phyloP scores from a whole-genome alignment of 1,140 invertebrate genomes.

The Drosophila seguyi region DNA sequence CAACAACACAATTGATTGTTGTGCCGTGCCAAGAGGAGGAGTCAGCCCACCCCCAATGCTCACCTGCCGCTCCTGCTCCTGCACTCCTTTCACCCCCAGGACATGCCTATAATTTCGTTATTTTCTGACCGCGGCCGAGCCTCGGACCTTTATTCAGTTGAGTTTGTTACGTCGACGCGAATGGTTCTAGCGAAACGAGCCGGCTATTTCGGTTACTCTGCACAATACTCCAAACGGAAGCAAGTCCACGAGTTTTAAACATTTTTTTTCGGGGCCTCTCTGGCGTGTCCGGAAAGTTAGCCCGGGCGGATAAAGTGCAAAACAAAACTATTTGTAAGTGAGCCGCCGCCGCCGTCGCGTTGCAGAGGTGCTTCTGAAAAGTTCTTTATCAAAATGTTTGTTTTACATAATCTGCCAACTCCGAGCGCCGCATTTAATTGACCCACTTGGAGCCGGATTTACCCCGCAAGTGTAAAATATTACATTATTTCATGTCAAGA shows the following conservation, averaged over 20 bases:
- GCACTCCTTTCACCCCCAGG: slow-evolving; percentile 14
- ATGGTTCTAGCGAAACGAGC: slow-evolving; percentile 44
- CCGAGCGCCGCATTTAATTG: slow-evolving; percentile 73
- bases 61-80: slow-evolving; percentile 13
- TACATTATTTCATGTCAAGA: slow-evolving; percentile 73
- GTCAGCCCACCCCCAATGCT: slow-evolving; percentile 14
- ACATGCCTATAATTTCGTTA: slow-evolving; percentile 70
- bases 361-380: slow-evolving; percentile 58
- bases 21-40: slow-evolving; percentile 46
- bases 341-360: slow-evolving; percentile 21
- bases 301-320: slow-evolving; percentile 27
- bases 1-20: slow-evolving; percentile 70
- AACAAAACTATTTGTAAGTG: slow-evolving; percentile 67
- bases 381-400: slow-evolving; percentile 45
- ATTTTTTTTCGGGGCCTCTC: slow-evolving; percentile 1
- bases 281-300: slow-evolving; percentile 45
- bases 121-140: slow-evolving; percentile 61
- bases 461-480: slow-evolving; percentile 71
- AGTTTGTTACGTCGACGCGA: slow-evolving; percentile 71
- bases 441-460: slow-evolving; percentile 70
- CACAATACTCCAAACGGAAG: neutral
- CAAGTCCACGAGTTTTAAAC: slow-evolving; percentile 15
- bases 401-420: slow-evolving; percentile 59
- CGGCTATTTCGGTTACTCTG: slow-evolving; percentile 16
- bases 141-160: slow-evolving; percentile 58